Evolutionary conservation across 1,140 invertebrate genomes (phyloP), one percentile per base, ranked within the genome.

Genomic region (Magallana ariakensis): DNA sequence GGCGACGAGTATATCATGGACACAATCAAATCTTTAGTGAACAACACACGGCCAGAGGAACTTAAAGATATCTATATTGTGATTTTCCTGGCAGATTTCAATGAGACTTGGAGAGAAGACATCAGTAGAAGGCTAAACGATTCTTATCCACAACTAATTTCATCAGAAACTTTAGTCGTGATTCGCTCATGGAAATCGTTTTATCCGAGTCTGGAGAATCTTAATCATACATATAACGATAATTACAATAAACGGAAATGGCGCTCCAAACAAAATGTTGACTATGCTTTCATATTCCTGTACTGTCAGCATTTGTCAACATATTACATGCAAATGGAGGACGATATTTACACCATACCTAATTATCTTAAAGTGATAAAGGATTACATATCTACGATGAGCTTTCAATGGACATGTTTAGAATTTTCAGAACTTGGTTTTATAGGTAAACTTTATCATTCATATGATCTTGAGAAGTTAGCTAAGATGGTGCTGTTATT

Each of bases 271-370:
- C 94, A 94, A 90, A 92, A 93, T 53, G 88, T 90, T 15, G 93
- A 94, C 86, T 94, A 92, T 85, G 92, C 92, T 4, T 92, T 90
- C 53, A 86, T 94, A 83, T 93, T 94, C 88, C 87, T 91, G 83
- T 94, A 93, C 81, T 87, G 90, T 22, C 88, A 88, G 83, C 87
- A 91, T 15, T 85, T 93, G 13, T 91, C 91, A 0, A 83, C 66
- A 26, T 94, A 93, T 87, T 93, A 94, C 87, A 87, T 94, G 57
- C 92, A 94, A 82, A 81, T 94, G 10, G 94, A 94, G 85, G 94
- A 94, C 87, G 94, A 94, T 87, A 92, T 94, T n/a, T 85, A 90
- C 8, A 89, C 90, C 1, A 90, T 90, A n/a, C 83, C 81, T 1
- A 87, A 91, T 62, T 94, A 92, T 87, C 75, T 93, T 22, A 87